Conservation (phyloP, 1,140 invertebrate species). For the Tetramorium alpestre region DNA sequence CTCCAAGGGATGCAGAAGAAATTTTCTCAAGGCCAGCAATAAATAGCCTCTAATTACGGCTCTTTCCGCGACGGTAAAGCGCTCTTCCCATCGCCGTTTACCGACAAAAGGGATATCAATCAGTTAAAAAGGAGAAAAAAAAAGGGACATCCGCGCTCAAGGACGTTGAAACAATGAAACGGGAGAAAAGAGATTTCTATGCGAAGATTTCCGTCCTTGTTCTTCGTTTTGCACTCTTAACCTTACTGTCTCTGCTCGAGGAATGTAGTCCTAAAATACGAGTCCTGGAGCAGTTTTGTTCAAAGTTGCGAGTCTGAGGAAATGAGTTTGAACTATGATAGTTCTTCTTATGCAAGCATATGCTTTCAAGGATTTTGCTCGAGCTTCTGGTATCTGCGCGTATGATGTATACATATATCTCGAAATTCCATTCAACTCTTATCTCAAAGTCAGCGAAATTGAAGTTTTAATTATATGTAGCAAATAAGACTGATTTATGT, state of each 20-base stretch:
- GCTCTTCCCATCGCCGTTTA: constrained; percentile 38
- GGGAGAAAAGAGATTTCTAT: constrained; percentile 28
- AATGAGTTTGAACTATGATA: constrained; percentile 44
- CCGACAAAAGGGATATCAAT: constrained; percentile 68
- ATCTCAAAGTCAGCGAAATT: not conserved
- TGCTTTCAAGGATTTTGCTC: constrained; percentile 35
- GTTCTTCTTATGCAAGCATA: constrained; percentile 32
- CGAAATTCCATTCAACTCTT: not conserved
- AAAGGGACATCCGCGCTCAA: constrained; percentile 7
- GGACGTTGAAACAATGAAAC: constrained; percentile 56
- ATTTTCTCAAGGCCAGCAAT: constrained; percentile 74
- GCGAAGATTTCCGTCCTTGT: constrained; percentile 13
- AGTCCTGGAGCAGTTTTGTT: constrained; percentile 28
- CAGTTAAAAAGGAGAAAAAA: constrained; percentile 49
- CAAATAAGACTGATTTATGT: not conserved
- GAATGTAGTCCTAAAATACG: constrained; percentile 42
- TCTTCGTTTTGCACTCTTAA: not conserved
- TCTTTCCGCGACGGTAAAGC: constrained; percentile 55
- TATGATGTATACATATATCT: not conserved
- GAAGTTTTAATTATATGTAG: not conserved
- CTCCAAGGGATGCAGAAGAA: constrained; percentile 67
- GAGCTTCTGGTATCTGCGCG: not conserved
- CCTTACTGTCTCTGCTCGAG: not conserved
- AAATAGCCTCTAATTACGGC: constrained; percentile 73
- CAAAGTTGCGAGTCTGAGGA: constrained; percentile 28